These are phyloP conservation scores for Chiroxiphia lanceolata DNA, from an alignment of 2,797 vertebrate genomes.

Conservation along the genomic window DNA sequence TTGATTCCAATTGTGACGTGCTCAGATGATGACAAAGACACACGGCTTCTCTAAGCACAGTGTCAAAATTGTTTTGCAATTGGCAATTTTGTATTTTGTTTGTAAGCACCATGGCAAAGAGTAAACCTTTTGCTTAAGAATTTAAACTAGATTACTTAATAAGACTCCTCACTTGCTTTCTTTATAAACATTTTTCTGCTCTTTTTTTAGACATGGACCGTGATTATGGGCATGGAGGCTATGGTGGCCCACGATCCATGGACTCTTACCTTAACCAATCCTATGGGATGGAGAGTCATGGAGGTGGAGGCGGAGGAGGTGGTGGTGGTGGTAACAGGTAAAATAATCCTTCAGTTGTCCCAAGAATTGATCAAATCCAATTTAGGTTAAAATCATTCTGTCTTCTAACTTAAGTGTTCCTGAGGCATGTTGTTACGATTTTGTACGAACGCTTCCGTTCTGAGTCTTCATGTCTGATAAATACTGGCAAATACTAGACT, in stretches of 20 bases:
- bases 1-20: not conserved
- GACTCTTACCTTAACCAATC: constrained; percentile 83
- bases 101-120: constrained; percentile 31
- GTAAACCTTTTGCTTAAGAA: not conserved
- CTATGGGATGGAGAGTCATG: constrained; percentile 82
- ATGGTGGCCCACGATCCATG: constrained; percentile 83
- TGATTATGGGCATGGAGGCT: constrained; percentile 83
- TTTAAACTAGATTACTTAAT: constrained; percentile 9
- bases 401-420: constrained; percentile 72
- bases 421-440: constrained; percentile 71
- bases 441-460: not conserved
- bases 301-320: constrained; percentile 78
- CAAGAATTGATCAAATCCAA: constrained; percentile 51
- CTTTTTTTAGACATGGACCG: constrained; percentile 81
- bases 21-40: not conserved
- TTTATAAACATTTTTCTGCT: constrained; percentile 74
- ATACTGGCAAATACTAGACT: constrained; percentile 38
- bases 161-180: constrained; percentile 57
- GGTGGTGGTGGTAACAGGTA: constrained; percentile 83
- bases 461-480: constrained; percentile 10
- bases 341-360: constrained; percentile 78
- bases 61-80: not conserved
- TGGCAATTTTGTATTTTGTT: not conserved
- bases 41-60: not conserved
- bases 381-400: constrained; percentile 56